A percentile compares a stretch with the other conserved stretches of the same genome.
phyloP scores from a whole-genome alignment of 2,888 invertebrate species.

The Drosophila anomalata region DNA sequence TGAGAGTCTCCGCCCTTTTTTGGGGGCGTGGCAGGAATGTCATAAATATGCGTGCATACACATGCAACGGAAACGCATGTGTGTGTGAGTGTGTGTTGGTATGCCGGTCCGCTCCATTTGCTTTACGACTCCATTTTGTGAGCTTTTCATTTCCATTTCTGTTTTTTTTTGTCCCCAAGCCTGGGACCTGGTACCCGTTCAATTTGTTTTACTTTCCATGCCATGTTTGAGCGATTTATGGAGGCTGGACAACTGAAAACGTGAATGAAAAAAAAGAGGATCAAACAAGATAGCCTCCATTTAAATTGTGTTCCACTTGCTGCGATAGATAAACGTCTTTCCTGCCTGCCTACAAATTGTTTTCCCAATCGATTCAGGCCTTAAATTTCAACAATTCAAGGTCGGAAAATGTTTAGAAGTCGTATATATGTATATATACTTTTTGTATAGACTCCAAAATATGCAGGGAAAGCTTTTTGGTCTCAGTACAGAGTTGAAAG shows the following conservation, averaged over 20 bases:
- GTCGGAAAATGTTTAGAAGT: conserved; percentile 9
- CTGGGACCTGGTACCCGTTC: conserved; percentile 48
- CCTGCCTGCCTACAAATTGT: conserved; percentile 57
- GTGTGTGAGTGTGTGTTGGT: background rate
- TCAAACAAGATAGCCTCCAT: conserved; percentile 3
- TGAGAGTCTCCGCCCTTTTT: background rate
- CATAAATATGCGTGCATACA: conserved; percentile 74
- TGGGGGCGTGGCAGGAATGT: conserved; percentile 34
- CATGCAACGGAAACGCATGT: conserved; percentile 39
- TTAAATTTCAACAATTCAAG: conserved; percentile 54
- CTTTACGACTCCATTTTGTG: conserved; percentile 75
- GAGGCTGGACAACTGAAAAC: conserved; percentile 50
- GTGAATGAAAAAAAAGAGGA: conserved; percentile 5
- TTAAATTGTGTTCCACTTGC: conserved; percentile 43
- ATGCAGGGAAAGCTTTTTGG: conserved; percentile 11
- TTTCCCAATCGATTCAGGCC: conserved; percentile 48
- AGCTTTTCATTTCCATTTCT: conserved; percentile 69
- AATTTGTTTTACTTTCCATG: conserved; percentile 76
- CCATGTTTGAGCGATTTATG: conserved; percentile 77
- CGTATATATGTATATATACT: background rate
- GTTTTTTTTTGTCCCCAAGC: conserved; percentile 27
- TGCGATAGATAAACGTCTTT: conserved; percentile 64
- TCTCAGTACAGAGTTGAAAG: conserved; percentile 67
- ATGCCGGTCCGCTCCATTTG: conserved; percentile 57
- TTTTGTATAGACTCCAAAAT: background rate